Evolutionary conservation across 2,888 invertebrate genomes (phyloP), one percentile per base, ranked within the genome.

Genomic region (Fragum whitleyi): DNA sequence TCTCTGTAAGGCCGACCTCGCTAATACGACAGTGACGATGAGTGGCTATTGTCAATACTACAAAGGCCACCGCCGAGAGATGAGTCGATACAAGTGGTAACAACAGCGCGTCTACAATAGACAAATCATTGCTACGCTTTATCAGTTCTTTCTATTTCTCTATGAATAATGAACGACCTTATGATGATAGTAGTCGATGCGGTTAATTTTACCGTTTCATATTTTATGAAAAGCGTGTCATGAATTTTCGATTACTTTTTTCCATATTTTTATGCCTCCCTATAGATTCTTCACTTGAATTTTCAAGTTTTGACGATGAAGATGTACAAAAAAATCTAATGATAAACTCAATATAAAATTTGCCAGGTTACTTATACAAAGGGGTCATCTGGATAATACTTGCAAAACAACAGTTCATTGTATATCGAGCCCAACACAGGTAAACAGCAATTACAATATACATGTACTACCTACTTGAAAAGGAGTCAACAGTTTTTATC

Each of bases 21-120:
- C 42, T 65, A 65, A 65, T 65, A 36, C 42, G 65, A 65, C 65
- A 65, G 42, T 26, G 39, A 62, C 65, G 42, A 65, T 42, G 65
- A 65, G 65, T 26, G 65, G 65, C 19, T 26, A 42, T 65, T 65
- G 42, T 65, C 65, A 39, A n/a, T 39, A 23, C 14, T 9, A 65
- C 65, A 65, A 65, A 65, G 65, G 19, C 65, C 65, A 42, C 65
- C 65, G 42, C 21, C 3, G 42, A 9, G 42, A 23, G 65, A 65
- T 65, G 65, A 65, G 65, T 11, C 36, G 65, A 65, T 65, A 65
- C 42, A 21, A 65, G 65, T 36, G 65, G 23, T 39, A 65, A 42
- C 42, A 23, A 21, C 39, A 7, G 42, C 32, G 39, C 16, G 36
- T 65, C 21, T 11, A 65, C 65, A 65, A 65, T 42, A 62, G 62